Evolutionary conservation across 2,113 vertebrate species (phyloP).

Genomic region (Leucosticte australis): DNA sequence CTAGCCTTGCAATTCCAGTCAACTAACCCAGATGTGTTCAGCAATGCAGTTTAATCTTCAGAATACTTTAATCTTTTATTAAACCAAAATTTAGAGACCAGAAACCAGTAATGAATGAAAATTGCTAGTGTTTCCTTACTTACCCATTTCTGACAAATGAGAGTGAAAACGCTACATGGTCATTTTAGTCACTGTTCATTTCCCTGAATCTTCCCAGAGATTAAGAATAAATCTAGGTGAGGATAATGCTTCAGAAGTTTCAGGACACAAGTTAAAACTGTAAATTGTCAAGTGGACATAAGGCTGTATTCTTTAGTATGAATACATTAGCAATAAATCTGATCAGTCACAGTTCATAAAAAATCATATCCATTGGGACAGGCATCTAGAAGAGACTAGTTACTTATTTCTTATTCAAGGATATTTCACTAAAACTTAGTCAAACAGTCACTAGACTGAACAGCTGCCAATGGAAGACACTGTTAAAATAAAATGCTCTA

Average conservation of each 20-base stretch:
- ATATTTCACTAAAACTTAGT: not conserved
- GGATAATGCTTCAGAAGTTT: not conserved
- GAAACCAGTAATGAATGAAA: not conserved
- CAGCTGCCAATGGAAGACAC: not conserved
- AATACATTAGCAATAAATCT: not conserved
- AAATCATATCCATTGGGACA: not conserved
- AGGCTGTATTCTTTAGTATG: not conserved
- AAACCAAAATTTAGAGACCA: not conserved
- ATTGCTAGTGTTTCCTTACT: not conserved
- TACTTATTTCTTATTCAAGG: not conserved
- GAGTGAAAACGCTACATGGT: not conserved
- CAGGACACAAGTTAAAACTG: not conserved
- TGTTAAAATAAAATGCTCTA: not conserved
- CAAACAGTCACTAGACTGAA: not conserved
- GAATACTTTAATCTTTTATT: constrained; percentile 66
- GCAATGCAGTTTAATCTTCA: constrained; percentile 73
- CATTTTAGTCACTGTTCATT: not conserved
- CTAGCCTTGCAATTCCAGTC: constrained; percentile 71
- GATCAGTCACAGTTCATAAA: not conserved
- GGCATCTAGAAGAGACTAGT: not conserved
- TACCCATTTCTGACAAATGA: not conserved
- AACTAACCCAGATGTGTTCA: constrained; percentile 70
- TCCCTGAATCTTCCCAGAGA: not conserved
- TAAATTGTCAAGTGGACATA: not conserved
- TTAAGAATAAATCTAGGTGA: not conserved